Base-by-base conservation (phyloP, 2,888 invertebrate species). In the Aleiodes testaceus region DNA sequence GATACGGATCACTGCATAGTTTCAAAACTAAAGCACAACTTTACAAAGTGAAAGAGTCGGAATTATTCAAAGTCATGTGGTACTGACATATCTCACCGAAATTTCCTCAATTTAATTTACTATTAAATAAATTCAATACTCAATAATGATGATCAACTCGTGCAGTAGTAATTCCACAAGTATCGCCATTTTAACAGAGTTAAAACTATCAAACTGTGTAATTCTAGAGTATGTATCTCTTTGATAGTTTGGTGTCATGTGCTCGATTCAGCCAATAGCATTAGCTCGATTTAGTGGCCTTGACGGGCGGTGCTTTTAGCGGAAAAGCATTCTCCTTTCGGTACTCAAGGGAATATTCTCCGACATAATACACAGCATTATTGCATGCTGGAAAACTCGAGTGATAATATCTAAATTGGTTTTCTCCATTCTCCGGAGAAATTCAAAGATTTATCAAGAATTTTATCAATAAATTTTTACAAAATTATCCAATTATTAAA, bases 321-420 rank as follows among this genome's bases (percentile, higher is more conserved):
- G 64, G 52, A 64, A 69, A 69, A 69, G 69, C 52, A 64, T 36
- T 66, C 52, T 36, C 50, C 52, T 66, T 52, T 66, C 12, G 53
- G 53, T 53, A 30, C 53, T 53, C 53, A 5, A 53, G 26, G n/a
- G 26, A 53, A 22, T 52, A 52, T 52, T 52, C 52, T 22, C 22
- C 12, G 22, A 7, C 52, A 16, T 52, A 52, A 52, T 52, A 52
- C 22, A 52, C 52, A 52, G 22, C 22, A 52, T 52, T 52, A 22
- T 52, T 52, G 52, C 52, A 52, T 12, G 22, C 52, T 22, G 52
- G 18, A 2, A 20, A 16, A 20, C 36, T 3, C 7, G 16, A n/a
- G 12, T 26, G 53, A 53, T 53, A n/a, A 26, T 53, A 53, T 53
- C 53, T 53, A 6, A 53, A 26, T 53, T 22, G 53, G 5, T 53